Conservation (phyloP, 2,113 vertebrate species). For the Deroptyus accipitrinus region DNA sequence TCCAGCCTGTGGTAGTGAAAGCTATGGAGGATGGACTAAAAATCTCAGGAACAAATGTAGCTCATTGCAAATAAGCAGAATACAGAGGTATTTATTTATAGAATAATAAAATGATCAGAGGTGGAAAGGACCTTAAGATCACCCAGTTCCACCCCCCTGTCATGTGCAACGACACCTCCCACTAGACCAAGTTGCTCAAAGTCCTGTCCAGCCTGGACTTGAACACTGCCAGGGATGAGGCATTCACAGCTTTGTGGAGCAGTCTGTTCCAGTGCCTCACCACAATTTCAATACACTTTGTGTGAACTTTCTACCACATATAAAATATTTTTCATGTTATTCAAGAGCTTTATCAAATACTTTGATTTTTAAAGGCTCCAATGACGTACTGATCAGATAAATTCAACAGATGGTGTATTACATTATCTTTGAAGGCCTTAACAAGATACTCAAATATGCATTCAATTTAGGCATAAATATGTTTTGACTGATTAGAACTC, state of each 20-base stretch:
- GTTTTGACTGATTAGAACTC: constrained; percentile 55
- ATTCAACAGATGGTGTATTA: neutral
- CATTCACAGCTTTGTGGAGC: neutral
- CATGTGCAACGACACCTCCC: neutral
- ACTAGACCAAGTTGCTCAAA: neutral
- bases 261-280: neutral
- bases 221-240: neutral
- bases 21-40: neutral
- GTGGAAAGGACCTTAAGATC: neutral
- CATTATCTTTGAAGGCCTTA: constrained; percentile 7
- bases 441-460: neutral
- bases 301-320: neutral
- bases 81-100: constrained; percentile 13
- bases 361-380: constrained; percentile 2
- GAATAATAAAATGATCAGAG: neutral
- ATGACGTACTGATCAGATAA: neutral
- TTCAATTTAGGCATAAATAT: neutral
- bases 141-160: neutral
- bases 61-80: constrained; percentile 34
- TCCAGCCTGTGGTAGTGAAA: constrained; percentile 33
- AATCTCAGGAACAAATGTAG: constrained; percentile 45
- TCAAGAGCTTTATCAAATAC: neutral
- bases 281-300: neutral
- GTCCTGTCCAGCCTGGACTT: neutral
- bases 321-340: neutral